Evolutionary conservation across 2,888 invertebrate genomes (phyloP).

Genomic region (Lomographa bimaculata): DNA sequence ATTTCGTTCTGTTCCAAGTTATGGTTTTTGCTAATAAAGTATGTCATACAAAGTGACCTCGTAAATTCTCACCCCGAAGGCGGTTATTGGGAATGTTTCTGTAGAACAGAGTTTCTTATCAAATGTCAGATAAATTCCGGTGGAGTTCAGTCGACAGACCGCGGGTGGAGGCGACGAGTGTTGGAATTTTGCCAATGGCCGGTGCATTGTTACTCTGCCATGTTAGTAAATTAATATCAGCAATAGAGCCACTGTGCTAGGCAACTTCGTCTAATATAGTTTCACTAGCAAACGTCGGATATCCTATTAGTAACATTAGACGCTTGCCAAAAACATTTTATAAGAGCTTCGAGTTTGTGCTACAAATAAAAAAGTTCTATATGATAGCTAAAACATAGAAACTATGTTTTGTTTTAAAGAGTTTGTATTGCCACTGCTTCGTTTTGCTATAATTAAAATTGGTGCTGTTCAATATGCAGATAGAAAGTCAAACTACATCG

Average conservation of each 20-base stretch:
- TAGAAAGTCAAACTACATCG: too few relatives aligned
- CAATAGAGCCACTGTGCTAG: conserved; percentile 56
- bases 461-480: too few relatives aligned
- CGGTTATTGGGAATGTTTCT: conserved; percentile 33
- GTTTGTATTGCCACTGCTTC: too few relatives aligned
- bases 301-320: conserved; percentile 10
- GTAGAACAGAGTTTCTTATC: conserved; percentile 51
- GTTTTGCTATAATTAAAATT: too few relatives aligned
- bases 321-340: conserved; percentile 18
- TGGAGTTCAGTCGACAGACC: conserved; percentile 44
- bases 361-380: too few relatives aligned
- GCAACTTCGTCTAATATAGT: conserved; percentile 40
- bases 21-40: too few relatives aligned
- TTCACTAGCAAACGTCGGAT: conserved; percentile 17
- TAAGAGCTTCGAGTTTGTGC: too few relatives aligned
- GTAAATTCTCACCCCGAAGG: neutral
- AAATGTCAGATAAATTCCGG: conserved; percentile 51
- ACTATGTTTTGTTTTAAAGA: too few relatives aligned
- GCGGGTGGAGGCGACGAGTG: conserved; percentile 45
- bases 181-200: conserved; percentile 68
- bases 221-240: conserved; percentile 75
- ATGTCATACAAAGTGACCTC: neutral
- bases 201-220: conserved; percentile 63
- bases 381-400: too few relatives aligned
- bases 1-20: too few relatives aligned